A percentile compares a stretch with the other conserved stretches of the same genome.
Evolutionary conservation across 92 coral and sea anemone species (phyloP).

Genomic region (Umimayanthus kanabou): DNA sequence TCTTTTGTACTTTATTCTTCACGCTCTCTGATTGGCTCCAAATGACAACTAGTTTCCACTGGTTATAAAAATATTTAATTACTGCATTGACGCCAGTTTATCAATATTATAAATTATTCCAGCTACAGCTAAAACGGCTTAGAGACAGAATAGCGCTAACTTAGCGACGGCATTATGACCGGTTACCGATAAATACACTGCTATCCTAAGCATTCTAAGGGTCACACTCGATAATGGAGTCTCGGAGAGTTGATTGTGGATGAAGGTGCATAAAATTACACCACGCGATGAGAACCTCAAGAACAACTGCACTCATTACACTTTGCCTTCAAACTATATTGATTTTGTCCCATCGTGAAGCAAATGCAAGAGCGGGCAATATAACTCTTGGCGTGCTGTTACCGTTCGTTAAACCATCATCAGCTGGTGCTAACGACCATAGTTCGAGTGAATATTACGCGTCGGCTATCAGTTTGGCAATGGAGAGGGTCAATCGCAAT

Average conservation of each 20-base stretch:
- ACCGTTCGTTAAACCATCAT: constrained; percentile 22
- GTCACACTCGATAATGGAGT: constrained; percentile 3
- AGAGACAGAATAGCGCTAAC: constrained; percentile 30
- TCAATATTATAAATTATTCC: constrained; percentile 42
- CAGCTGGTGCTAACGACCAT: neutral
- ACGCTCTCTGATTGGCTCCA: constrained; percentile 27
- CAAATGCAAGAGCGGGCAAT: constrained; percentile 20
- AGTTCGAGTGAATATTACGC: constrained; percentile 53
- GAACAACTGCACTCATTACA: neutral
- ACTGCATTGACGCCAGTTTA: constrained; percentile 38
- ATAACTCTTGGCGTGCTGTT: constrained; percentile 33
- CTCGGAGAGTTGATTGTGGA: neutral
- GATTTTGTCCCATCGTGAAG: constrained; percentile 25
- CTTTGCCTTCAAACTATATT: constrained; percentile 29
- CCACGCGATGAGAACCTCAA: constrained; percentile 35
- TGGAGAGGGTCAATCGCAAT: constrained; percentile 53
- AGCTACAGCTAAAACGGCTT: constrained; percentile 36
- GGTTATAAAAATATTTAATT: constrained; percentile 41
- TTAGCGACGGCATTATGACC: constrained; percentile 16
- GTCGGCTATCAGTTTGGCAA: constrained; percentile 64
- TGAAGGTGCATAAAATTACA: constrained; percentile 4
- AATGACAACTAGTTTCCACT: constrained; percentile 33
- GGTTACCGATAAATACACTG: neutral
- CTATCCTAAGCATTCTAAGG: neutral
- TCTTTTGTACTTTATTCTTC: constrained; percentile 10